Evolutionary conservation across 2,113 vertebrate genomes (phyloP).

Genomic region (Platysternon megacephalum): DNA sequence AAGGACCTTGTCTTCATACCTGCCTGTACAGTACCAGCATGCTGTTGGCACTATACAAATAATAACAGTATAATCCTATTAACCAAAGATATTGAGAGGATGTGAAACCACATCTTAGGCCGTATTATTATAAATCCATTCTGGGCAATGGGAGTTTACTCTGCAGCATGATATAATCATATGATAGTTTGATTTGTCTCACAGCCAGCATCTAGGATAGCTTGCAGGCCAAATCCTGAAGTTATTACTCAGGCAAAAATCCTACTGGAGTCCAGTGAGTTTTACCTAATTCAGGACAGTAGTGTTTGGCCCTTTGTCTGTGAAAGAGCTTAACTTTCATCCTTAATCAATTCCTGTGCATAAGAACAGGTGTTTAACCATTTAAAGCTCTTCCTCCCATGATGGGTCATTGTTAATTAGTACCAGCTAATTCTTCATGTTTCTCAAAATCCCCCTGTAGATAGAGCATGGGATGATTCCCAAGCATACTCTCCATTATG

Average conservation of each 20-base stretch:
- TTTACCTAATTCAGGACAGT: background rate
- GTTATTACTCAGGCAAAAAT: background rate
- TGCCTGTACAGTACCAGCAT: background rate
- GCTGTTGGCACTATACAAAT: background rate
- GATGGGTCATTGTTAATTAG: background rate
- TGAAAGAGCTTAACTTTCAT: background rate
- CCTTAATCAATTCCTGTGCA: background rate
- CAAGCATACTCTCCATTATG: background rate
- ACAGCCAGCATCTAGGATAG: background rate
- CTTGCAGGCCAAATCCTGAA: background rate
- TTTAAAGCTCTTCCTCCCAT: background rate
- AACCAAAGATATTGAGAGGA: background rate
- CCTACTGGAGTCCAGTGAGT: accelerated
- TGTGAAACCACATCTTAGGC: background rate
- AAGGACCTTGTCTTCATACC: background rate
- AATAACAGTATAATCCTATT: background rate
- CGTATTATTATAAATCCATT: background rate
- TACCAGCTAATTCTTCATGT: background rate
- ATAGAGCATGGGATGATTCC: background rate
- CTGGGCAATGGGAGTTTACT: background rate
- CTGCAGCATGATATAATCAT: background rate
- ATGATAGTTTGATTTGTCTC: background rate
- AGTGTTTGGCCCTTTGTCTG: background rate
- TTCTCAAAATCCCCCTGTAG: background rate
- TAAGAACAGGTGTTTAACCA: slow-evolving; percentile 27